Evolutionary conservation across 2,113 vertebrate genomes (phyloP).

Genomic region (sheep (Ovis aries)): DNA sequence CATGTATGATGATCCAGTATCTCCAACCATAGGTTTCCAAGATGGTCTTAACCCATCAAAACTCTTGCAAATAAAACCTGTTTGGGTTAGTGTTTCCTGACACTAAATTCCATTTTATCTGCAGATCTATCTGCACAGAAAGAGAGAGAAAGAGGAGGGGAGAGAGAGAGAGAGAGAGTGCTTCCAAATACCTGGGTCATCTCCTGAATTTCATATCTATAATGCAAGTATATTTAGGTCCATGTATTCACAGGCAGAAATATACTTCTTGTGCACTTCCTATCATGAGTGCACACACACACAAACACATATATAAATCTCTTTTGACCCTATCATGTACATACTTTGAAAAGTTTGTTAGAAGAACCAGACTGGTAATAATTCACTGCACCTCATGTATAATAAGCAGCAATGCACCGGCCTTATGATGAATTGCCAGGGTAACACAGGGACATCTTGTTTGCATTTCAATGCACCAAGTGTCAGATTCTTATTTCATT

Average conservation of each 20-base stretch:
- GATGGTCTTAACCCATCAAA: neutral
- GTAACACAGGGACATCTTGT: constrained; percentile 92
- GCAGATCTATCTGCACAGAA: neutral
- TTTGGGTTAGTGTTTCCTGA: neutral
- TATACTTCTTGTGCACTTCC: neutral
- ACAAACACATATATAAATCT: constrained; percentile 62
- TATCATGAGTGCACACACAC: neutral
- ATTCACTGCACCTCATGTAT: constrained; percentile 94
- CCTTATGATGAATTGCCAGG: constrained; percentile 95
- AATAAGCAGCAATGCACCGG: constrained; percentile 89
- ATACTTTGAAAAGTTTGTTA: constrained; percentile 90
- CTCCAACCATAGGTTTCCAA: neutral
- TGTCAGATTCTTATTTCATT: constrained; percentile 98
- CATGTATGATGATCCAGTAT: neutral
- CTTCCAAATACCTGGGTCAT: neutral
- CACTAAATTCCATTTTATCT: neutral
- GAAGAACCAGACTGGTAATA: constrained; percentile 88
- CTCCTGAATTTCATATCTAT: constrained; percentile 32
- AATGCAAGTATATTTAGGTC: constrained; percentile 3
- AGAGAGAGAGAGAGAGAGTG: neutral
- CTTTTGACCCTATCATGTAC: constrained; percentile 60
- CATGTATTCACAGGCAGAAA: constrained; percentile 8
- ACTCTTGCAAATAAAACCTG: neutral
- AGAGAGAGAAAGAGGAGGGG: neutral
- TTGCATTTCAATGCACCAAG: constrained; percentile 94